Base-by-base conservation (phyloP, 2,113 vertebrate species). In the Malurus melanocephalus region DNA sequence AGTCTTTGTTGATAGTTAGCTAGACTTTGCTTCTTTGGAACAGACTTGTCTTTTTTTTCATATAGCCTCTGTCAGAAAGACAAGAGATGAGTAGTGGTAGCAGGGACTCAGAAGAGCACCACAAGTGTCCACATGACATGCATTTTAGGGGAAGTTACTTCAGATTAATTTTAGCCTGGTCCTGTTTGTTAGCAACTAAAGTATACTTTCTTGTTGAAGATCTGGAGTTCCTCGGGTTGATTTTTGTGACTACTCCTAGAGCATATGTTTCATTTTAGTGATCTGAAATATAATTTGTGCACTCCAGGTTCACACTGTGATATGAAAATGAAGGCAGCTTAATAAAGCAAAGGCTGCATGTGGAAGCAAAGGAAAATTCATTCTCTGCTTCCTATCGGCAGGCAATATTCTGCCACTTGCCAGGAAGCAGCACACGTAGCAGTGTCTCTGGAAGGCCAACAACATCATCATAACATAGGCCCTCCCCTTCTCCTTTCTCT, bases 401-500 rank as follows among this genome's bases (percentile, higher is more conserved):
- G 49, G 13, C 1, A 3, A 15, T 64, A 40, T 73, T 23, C 28
- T 23, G 24, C 27, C 2, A 3, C 32, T 60, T 67, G 38, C 23
- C 10, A 2, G 40, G 45, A 53, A 76, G 38, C 10, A 72, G 52
- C 12, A 35, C 5, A 3, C 0, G 0, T 40, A 72, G 27, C 1
- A 5, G 11, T 8, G 0, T 13, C 23, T 88, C 60, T 53, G 20
- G 20, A 77, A 73, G 49, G 40, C n/a, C 23, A 69, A 35, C 23
- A 69, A 40, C 5, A 7, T 56, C 5, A 4, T 48, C 28, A 19
- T 78, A 73, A 43, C 1, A 6, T 42, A 35, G 15, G 8, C 7
- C 2, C 3, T 6, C 2, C 4, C 1, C 5, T 42, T 8, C 11
- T 61, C 27, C 32, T 40, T 60, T 74, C 5, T 40, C 3, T 4